These are phyloP conservation scores for Cepaea hortensis DNA, from an alignment of 2,888 invertebrate species.

Conservation along the genomic window DNA sequence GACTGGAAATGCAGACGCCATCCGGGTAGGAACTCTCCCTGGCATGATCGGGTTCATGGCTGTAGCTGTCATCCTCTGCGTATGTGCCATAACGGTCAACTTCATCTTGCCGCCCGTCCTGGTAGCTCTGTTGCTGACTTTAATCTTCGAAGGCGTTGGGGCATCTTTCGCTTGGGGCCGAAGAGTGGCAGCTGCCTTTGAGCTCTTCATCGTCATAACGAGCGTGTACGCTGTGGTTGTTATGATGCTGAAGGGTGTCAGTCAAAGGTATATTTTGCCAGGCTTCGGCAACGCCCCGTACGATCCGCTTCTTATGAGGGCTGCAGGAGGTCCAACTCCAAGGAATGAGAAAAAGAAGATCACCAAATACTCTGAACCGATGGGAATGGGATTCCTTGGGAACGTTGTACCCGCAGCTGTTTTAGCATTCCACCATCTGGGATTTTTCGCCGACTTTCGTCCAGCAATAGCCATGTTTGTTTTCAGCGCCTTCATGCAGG, in stretches of 20 bases:
- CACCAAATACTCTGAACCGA: constrained; percentile 63
- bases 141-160: constrained; percentile 62
- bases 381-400: constrained; percentile 65
- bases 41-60: constrained; percentile 57
- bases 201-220: constrained; percentile 60
- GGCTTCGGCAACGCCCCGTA: constrained; percentile 64
- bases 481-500: constrained; percentile 56
- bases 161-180: constrained; percentile 60
- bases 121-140: constrained; percentile 57
- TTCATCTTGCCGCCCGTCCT: constrained; percentile 64
- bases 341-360: constrained; percentile 61
- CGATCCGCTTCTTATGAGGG: constrained; percentile 59
- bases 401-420: constrained; percentile 61
- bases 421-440: constrained; percentile 60
- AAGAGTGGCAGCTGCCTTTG: constrained; percentile 61
- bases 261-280: constrained; percentile 63
- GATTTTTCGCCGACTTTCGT: constrained; percentile 60
- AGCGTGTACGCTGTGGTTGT: constrained; percentile 62
- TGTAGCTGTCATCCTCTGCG: constrained; percentile 57
- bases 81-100: constrained; percentile 61
- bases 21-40: constrained; percentile 55
- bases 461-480: constrained; percentile 57
- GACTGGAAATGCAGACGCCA: constrained; percentile 41
- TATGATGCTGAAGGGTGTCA: constrained; percentile 63
- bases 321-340: constrained; percentile 52